Evolutionary conservation across 2,113 vertebrate species (phyloP).

Genomic region (Peromyscus leucopus): DNA sequence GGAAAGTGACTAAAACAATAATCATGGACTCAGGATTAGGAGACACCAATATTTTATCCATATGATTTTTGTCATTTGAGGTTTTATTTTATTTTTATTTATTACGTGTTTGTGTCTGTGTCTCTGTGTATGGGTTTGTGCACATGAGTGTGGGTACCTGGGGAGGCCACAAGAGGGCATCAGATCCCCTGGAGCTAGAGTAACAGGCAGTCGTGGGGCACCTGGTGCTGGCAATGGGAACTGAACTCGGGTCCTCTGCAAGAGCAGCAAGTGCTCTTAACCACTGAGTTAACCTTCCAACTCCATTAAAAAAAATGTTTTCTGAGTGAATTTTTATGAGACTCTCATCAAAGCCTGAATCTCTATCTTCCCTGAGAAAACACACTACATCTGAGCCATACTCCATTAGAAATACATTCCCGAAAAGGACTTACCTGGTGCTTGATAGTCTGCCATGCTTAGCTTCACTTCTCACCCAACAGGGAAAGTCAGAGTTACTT

Average conservation of each 20-base stretch:
- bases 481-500: background rate
- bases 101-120: background rate
- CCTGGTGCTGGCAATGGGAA: background rate
- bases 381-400: background rate
- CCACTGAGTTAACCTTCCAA: background rate
- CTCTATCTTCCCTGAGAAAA: background rate
- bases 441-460: background rate
- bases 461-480: background rate
- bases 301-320: background rate
- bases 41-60: background rate
- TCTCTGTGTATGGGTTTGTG: background rate
- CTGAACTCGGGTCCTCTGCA: background rate
- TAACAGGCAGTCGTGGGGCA: background rate
- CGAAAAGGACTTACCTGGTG: background rate
- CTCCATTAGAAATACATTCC: background rate
- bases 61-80: background rate
- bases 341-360: background rate
- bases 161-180: background rate
- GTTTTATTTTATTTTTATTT: background rate
- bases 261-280: background rate
- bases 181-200: background rate
- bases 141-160: no score
- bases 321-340: constrained; percentile 14
- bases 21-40: background rate
- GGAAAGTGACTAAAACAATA: background rate